Conservation (phyloP, 2,888 invertebrate genomes). For the Diplazon laetatorius region DNA sequence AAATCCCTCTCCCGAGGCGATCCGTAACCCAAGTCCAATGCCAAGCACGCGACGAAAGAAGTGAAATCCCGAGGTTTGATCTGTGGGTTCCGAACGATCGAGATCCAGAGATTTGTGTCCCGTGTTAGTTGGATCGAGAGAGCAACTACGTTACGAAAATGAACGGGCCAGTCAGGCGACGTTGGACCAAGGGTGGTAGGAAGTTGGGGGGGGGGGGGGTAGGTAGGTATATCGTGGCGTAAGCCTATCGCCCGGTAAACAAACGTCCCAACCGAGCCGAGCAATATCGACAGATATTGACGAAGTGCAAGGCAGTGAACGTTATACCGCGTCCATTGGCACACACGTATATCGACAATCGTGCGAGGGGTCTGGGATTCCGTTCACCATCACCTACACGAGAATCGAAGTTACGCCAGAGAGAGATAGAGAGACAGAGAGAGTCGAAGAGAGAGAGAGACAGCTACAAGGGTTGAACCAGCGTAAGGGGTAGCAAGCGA, state of each 20-base stretch:
- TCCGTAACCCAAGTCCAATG: conserved; percentile 29
- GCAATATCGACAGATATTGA: conserved; percentile 76
- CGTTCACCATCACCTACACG: conserved; percentile 38
- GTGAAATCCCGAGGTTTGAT: conserved; percentile 29
- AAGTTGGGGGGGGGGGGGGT: conserved; percentile 6
- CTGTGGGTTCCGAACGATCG: conserved; percentile 27
- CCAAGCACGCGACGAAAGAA: conserved; percentile 30
- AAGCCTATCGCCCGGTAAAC: conserved; percentile 56
- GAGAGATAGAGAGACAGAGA: too few species aligned
- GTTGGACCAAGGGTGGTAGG: neutral
- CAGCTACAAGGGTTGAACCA: too few species aligned
- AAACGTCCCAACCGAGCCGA: conserved; percentile 62
- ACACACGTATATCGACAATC: conserved; percentile 7
- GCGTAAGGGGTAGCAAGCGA: conserved; percentile 16
- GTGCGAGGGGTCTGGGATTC: conserved; percentile 7
- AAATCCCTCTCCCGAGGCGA: conserved; percentile 25
- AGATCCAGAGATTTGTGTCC: conserved; percentile 49
- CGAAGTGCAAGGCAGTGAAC: conserved; percentile 62
- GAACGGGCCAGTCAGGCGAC: neutral
- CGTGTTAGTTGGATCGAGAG: conserved; percentile 31
- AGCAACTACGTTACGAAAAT: conserved; percentile 19
- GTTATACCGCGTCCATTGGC: conserved; percentile 22
- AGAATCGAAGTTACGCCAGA: conserved; percentile 44
- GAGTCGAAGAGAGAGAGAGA: too few species aligned
- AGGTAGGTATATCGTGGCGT: conserved; percentile 47